A percentile compares a stretch with the other conserved stretches of the same genome.
These are phyloP conservation scores for Actinostola sp. DNA, from an alignment of 92 coral and sea anemone genomes.

Conservation along the genomic window DNA sequence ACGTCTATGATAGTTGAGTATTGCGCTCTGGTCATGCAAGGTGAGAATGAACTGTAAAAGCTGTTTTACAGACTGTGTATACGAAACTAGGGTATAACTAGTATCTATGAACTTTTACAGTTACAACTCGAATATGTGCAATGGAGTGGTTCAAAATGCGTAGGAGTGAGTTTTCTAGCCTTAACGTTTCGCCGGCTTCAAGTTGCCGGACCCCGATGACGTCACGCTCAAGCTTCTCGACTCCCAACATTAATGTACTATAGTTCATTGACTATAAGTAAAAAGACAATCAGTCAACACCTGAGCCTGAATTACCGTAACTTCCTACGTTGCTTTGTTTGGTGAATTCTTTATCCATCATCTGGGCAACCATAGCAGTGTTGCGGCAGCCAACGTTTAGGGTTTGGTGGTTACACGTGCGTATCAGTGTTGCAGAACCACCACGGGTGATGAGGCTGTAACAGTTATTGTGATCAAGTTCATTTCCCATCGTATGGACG, in stretches of 20 bases:
- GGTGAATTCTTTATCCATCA: conserved; percentile 13
- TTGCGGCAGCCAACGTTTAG: neutral
- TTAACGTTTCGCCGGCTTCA: no score
- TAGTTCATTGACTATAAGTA: neutral
- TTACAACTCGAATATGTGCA: no score
- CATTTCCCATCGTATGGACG: neutral
- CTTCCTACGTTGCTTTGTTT: conserved; percentile 17
- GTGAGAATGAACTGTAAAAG: no score
- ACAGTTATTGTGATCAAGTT: neutral
- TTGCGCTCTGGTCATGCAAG: no score
- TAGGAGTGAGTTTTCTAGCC: no score
- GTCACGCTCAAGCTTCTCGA: neutral
- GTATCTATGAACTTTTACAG: no score
- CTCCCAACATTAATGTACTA: neutral
- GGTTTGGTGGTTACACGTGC: conserved; percentile 24
- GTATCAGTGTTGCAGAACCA: neutral
- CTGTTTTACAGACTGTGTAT: no score
- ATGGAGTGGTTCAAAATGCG: no score
- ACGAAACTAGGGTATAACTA: no score
- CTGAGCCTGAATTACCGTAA: conserved; percentile 1
- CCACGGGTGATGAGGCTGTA: neutral
- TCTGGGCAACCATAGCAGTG: conserved; percentile 2
- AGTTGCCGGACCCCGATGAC: no score
- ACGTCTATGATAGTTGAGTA: no score
- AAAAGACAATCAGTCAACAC: conserved; percentile 31